Conservation (phyloP, 2,113 vertebrate genomes). For the Aphelocoma coerulescens region DNA sequence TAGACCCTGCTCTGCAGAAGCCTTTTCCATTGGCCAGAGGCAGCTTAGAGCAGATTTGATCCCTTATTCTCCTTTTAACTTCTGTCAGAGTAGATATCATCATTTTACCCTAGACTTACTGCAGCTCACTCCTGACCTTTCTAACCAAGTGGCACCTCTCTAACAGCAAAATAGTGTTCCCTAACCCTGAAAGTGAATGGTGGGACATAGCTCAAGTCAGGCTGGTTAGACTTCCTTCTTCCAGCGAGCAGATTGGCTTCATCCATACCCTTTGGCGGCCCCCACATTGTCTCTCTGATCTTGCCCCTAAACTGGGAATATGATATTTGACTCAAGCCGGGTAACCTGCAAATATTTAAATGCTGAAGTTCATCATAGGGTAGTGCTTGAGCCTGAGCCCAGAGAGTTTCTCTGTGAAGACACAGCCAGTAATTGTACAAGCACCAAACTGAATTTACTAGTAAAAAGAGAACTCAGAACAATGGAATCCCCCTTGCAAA, state of each 20-base stretch:
- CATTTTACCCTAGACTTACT: not conserved
- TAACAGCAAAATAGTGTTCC: not conserved
- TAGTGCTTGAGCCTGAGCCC: not conserved
- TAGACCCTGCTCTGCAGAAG: not conserved
- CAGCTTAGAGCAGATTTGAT: not conserved
- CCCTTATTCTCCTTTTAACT: not conserved
- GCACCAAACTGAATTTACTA: not conserved
- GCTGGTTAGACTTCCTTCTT: not conserved
- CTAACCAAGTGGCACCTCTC: not conserved
- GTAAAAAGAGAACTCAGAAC: not conserved
- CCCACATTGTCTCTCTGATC: not conserved
- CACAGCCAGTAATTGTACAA: not conserved
- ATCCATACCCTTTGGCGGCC: not conserved
- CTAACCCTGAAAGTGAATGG: not conserved
- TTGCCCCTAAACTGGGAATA: not conserved
- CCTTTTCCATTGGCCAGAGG: not conserved
- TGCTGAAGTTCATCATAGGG: not conserved
- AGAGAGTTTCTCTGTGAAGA: not conserved
- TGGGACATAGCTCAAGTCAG: not conserved
- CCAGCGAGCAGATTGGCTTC: not conserved
- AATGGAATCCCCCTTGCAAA: not conserved
- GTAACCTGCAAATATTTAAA: not conserved
- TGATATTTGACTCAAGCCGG: not conserved
- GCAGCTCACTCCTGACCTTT: not conserved
- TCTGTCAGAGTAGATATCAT: not conserved